Evolutionary conservation across 2,888 invertebrate genomes (phyloP).

Genomic region (Entomobrya proxima): DNA sequence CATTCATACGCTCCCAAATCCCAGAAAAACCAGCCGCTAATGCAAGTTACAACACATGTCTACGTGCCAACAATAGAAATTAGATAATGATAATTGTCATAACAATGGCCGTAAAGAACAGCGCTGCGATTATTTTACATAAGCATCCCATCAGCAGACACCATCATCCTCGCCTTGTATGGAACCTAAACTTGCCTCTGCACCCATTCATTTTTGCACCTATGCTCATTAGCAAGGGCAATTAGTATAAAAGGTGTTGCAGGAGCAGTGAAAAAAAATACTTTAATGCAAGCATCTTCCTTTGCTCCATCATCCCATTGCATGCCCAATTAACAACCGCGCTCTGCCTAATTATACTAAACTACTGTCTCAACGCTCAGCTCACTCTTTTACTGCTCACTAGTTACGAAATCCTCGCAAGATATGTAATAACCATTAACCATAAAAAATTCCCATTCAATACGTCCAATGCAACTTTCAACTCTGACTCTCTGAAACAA

Average conservation of each 20-base stretch:
- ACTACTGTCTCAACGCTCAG: too few species aligned
- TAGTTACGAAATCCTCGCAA: too few species aligned
- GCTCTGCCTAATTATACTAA: background rate
- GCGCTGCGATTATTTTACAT: background rate
- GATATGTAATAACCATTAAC: too few species aligned
- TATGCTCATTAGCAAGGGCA: background rate
- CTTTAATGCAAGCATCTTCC: background rate
- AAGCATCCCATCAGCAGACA: background rate
- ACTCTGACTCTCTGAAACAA: too few species aligned
- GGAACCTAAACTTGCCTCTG: too few species aligned
- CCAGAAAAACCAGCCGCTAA: background rate
- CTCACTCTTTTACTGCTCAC: too few species aligned
- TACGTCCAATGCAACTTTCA: too few species aligned
- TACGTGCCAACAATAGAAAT: background rate
- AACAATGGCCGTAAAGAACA: background rate
- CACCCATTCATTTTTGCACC: too few species aligned
- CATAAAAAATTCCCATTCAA: too few species aligned
- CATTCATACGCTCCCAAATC: background rate
- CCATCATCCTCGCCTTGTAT: background rate
- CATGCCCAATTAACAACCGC: background rate
- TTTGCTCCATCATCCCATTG: background rate
- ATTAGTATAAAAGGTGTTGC: background rate
- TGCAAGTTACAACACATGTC: background rate
- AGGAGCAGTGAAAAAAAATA: too few species aligned
- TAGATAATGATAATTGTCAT: conserved; percentile 9